Conservation (phyloP, 1,140 invertebrate species). For the Drosophila pandora region DNA sequence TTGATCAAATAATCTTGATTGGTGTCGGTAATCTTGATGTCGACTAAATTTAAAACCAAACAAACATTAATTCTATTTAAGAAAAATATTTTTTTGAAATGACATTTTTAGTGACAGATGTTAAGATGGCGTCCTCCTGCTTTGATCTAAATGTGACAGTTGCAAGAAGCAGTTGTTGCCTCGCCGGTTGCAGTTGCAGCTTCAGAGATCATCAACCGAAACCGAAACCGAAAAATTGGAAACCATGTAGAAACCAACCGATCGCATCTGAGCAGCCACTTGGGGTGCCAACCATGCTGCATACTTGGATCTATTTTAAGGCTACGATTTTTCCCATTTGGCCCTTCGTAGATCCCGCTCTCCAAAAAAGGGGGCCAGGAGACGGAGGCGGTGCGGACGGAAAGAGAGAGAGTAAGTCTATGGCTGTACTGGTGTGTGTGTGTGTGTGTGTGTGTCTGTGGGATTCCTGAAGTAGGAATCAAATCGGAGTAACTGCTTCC, state of each 20-base stretch:
- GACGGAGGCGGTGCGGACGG: background rate
- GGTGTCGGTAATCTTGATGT: no score
- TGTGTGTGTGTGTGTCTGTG: slow-evolving; percentile 8
- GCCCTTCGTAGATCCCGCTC: slow-evolving; percentile 49
- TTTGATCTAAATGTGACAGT: background rate
- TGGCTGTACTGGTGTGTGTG: background rate
- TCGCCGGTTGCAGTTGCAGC: slow-evolving; percentile 4
- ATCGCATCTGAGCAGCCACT: slow-evolving; percentile 27
- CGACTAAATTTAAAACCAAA: no score
- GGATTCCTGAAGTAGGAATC: slow-evolving; percentile 52
- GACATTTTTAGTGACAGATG: background rate
- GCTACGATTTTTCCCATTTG: slow-evolving; percentile 77
- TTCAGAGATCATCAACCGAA: slow-evolving; percentile 37
- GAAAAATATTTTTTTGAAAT: background rate
- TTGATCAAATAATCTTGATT: no score
- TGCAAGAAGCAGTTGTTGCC: slow-evolving; percentile 5
- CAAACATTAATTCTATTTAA: background rate
- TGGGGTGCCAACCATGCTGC: slow-evolving; percentile 44
- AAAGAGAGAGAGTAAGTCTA: slow-evolving; percentile 1
- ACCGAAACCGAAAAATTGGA: slow-evolving; percentile 18
- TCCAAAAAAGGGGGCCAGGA: slow-evolving; percentile 3
- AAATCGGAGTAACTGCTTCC: slow-evolving; percentile 50
- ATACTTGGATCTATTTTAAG: slow-evolving; percentile 71
- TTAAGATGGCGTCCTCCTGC: slow-evolving; percentile 5
- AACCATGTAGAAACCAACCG: slow-evolving; percentile 22